phyloP scores from a whole-genome alignment of 2,797 vertebrate species.

The Poeciliopsis paucimaculata region DNA sequence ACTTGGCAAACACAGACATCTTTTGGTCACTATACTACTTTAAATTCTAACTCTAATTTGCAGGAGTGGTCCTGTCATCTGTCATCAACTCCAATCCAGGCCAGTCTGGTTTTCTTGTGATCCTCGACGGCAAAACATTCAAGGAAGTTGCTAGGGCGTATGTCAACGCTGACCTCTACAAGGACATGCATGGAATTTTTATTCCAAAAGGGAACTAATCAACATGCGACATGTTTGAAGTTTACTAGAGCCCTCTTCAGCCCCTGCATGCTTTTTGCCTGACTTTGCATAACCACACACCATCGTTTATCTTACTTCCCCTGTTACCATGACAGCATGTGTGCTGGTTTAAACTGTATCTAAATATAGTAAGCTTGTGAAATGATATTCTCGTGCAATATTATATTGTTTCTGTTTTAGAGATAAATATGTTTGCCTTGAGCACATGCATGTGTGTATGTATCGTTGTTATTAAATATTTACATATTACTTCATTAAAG shows the following conservation, averaged over 20 bases:
- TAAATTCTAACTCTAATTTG: slow-evolving; percentile 9
- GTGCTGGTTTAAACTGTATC: background rate
- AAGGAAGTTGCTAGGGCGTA: slow-evolving; percentile 88
- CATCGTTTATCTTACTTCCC: slow-evolving; percentile 1
- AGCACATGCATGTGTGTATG: background rate
- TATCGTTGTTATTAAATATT: background rate
- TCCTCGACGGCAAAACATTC: slow-evolving; percentile 89
- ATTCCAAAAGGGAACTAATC: slow-evolving; percentile 74
- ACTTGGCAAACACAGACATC: background rate
- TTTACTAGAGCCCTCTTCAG: background rate
- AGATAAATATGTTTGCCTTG: background rate
- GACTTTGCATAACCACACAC: background rate
- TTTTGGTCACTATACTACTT: background rate
- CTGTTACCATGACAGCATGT: background rate
- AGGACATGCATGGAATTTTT: slow-evolving; percentile 91
- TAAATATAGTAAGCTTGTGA: background rate
- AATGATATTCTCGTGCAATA: background rate
- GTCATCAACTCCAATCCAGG: slow-evolving; percentile 81
- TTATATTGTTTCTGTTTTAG: background rate
- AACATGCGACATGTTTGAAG: background rate
- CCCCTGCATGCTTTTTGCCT: background rate
- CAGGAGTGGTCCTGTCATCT: slow-evolving; percentile 86
- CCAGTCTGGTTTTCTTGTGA: slow-evolving; percentile 83
- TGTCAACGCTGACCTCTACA: slow-evolving; percentile 78
- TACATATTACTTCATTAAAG: slow-evolving; percentile 7